phyloP scores from a whole-genome alignment of 2,888 invertebrate genomes.

The Sminthurinus aureus region DNA sequence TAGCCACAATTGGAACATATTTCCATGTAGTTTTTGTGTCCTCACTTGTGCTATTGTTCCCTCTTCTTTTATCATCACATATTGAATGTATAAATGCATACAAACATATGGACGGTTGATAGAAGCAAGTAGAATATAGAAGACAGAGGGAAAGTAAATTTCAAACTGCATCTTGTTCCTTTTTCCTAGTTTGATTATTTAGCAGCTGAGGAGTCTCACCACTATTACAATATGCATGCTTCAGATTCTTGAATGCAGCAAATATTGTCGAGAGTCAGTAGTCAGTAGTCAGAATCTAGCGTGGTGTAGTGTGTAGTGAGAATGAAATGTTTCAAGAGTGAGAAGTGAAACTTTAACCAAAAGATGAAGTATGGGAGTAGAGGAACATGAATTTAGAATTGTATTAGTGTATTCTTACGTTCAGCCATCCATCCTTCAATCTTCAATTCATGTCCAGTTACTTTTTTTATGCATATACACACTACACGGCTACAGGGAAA shows the following conservation, averaged over 20 bases:
- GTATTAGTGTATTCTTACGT: not conserved
- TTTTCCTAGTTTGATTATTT: slow-evolving; percentile 48
- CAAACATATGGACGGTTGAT: not conserved
- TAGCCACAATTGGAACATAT: not conserved
- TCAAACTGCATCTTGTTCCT: not conserved
- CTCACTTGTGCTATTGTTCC: slow-evolving; percentile 12
- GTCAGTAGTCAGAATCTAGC: not conserved
- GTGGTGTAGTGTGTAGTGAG: not conserved
- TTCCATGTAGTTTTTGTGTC: not conserved
- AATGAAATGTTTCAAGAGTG: slow-evolving; percentile 18
- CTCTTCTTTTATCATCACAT: slow-evolving; percentile 17
- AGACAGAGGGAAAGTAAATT: not conserved
- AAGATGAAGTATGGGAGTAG: slow-evolving; percentile 26
- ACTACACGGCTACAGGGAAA: not conserved
- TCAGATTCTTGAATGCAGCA: slow-evolving; percentile 10
- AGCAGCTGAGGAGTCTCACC: slow-evolving; percentile 45
- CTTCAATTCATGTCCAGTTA: not conserved
- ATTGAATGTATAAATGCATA: slow-evolving; percentile 5
- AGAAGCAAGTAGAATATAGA: not conserved
- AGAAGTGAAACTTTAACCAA: slow-evolving; percentile 19
- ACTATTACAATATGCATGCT: slow-evolving; percentile 41
- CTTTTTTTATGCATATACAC: not conserved
- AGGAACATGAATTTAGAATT: slow-evolving; percentile 34
- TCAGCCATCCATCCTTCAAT: slow-evolving; percentile 26
- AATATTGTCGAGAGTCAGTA: not conserved